phyloP scores from a whole-genome alignment of 2,797 vertebrate species.

The Babyrousa celebensis region DNA sequence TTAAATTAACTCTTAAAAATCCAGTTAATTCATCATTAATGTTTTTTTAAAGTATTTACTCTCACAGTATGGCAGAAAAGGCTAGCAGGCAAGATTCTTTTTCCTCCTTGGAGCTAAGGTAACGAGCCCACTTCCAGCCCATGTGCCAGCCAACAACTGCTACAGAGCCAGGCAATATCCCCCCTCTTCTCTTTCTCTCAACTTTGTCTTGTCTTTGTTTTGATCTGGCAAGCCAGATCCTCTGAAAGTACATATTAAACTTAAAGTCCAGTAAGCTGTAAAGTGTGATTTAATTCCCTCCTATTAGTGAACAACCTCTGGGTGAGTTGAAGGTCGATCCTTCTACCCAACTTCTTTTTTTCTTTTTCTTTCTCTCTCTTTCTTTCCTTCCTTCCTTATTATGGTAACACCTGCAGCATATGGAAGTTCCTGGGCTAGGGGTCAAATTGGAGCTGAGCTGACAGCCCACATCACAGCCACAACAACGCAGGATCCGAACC shows the following conservation, averaged over 20 bases:
- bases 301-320: too few species aligned
- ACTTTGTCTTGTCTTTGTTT: background rate
- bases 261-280: too few species aligned
- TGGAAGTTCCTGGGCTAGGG: too few species aligned
- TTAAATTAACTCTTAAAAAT: slow-evolving; percentile 28
- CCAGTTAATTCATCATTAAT: background rate
- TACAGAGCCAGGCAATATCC: fast-evolving
- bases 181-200: background rate
- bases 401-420: too few species aligned
- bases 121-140: background rate
- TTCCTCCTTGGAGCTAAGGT: background rate
- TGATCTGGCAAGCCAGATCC: too few species aligned
- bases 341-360: too few species aligned
- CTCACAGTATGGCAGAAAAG: background rate
- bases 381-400: too few species aligned
- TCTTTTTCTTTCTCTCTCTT: too few species aligned
- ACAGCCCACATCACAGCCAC: too few species aligned
- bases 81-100: fast-evolving
- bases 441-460: too few species aligned
- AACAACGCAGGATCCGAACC: too few species aligned
- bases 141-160: fast-evolving
- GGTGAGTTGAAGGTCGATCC: background rate
- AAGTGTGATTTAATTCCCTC: background rate
- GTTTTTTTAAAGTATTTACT: background rate
- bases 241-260: background rate